Percentiles rank a stretch among this genome's conserved stretches.
These are phyloP conservation scores for Aythya fuligula DNA, from an alignment of 2,797 vertebrate species.

Conservation along the genomic window DNA sequence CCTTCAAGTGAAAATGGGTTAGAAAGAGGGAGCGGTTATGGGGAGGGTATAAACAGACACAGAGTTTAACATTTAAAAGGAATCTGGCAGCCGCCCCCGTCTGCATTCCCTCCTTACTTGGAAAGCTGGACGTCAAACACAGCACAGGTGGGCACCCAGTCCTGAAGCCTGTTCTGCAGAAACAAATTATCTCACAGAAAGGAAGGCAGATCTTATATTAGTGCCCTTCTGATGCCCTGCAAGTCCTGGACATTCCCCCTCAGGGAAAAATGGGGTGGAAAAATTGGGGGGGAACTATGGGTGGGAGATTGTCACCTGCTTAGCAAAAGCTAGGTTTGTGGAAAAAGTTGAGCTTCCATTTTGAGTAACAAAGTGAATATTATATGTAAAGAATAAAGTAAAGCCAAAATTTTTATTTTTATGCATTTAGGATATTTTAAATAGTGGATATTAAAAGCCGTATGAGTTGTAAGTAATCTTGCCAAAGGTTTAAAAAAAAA, in stretches of 20 bases:
- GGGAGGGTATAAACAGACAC: neutral
- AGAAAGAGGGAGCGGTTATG: constrained; percentile 20
- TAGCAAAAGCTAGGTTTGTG: constrained; percentile 67
- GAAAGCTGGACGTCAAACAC: constrained; percentile 67
- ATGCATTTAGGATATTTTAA: constrained; percentile 99
- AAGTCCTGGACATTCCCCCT: constrained; percentile 37
- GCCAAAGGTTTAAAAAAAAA: constrained; percentile 89
- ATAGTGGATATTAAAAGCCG: constrained; percentile 93
- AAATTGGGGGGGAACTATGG: neutral
- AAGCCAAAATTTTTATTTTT: constrained; percentile 99
- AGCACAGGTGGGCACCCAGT: constrained; percentile 33
- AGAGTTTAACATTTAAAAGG: constrained; percentile 28
- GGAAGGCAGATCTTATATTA: constrained; percentile 51
- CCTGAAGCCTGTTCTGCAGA: constrained; percentile 70
- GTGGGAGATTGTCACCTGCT: constrained; percentile 35
- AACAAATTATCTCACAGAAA: constrained; percentile 49
- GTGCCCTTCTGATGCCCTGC: constrained; percentile 30
- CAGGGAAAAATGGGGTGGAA: neutral
- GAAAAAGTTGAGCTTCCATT: constrained; percentile 86
- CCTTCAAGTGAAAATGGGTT: constrained; percentile 54
- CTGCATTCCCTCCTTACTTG: constrained; percentile 49
- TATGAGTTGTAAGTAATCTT: constrained; percentile 98
- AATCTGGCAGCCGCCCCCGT: constrained; percentile 25
- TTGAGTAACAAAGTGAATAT: constrained; percentile 84
- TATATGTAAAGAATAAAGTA: constrained; percentile 81